Base-by-base conservation (phyloP, 2,888 invertebrate species). In the Pyrrhia umbra region DNA sequence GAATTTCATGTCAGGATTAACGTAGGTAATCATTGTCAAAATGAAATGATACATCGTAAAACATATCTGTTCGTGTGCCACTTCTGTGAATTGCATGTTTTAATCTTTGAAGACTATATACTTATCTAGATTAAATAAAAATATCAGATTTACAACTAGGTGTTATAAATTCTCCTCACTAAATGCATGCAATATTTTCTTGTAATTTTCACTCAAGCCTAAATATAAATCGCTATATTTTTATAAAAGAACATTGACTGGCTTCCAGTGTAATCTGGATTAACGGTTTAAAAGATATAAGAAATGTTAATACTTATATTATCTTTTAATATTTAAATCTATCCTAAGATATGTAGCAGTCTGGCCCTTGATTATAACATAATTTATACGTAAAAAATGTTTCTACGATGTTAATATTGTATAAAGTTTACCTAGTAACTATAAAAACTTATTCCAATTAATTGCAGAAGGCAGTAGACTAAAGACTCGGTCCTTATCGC, bases 251-350 rank as follows among this genome's bases (percentile, higher is more conserved):
- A 61, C 52, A 45, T 39, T 40, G 40, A 30, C 20, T 45, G 27
- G 50, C 13, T 18, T 25, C 6, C 30, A 25, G 39, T 39, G 3
- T 70, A 59, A 71, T 71, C 57, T 39, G 2, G 76, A 63, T 76
- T 76, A 71, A 50, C 0, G 52, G 52, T 71, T 71, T 57, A 54
- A 46, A 70, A 46, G 30, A 62, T 70, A 75, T 20, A 47, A 15
- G 2, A 0, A 23, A 30, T 39, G 4, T 46, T 49, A 57, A 69
- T 68, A 20, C 54, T 27, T 40, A 8, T 9, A 16, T 57, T 75
- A 70, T 71, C 64, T 63, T 42, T 50, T 45, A 63, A 71, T 63
- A 54, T 56, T 27, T 30, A 40, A 52, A 68, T 43, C 49, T 58
- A 45, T 9, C 23, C 23, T 39, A 15, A 71, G 20, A 46, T 67